These are phyloP conservation scores for Budorcas taxicolor DNA, from an alignment of 2,113 vertebrate genomes.

Conservation along the genomic window DNA sequence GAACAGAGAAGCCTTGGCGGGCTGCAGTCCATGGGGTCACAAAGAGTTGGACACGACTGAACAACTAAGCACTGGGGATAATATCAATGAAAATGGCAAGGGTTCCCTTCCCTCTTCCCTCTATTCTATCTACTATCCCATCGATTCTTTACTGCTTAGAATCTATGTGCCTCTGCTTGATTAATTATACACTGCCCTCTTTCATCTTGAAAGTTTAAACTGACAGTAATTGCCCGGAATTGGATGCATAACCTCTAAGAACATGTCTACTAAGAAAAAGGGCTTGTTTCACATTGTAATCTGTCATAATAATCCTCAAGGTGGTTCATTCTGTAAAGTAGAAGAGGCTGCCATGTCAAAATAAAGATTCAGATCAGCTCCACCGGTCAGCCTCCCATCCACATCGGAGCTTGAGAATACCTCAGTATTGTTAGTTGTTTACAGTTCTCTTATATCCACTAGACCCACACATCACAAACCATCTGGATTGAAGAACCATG, in stretches of 20 bases:
- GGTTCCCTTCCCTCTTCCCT: neutral
- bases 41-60: neutral
- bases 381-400: neutral
- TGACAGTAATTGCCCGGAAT: conserved; percentile 73
- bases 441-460: neutral
- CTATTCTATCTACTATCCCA: conserved; percentile 42
- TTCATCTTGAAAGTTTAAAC: conserved; percentile 69
- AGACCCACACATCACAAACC: neutral
- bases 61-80: neutral
- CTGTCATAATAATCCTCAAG: conserved; percentile 56
- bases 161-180: conserved; percentile 68
- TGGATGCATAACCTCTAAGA: conserved; percentile 70
- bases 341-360: conserved; percentile 53
- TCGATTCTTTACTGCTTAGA: conserved; percentile 58
- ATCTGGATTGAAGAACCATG: neutral
- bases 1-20: neutral
- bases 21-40: neutral
- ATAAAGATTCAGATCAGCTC: conserved; percentile 54
- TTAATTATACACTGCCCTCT: conserved; percentile 66
- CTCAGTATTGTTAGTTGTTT: neutral
- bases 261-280: conserved; percentile 49
- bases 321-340: conserved; percentile 53
- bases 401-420: neutral
- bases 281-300: conserved; percentile 52
- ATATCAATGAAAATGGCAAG: neutral